Evolutionary conservation across 2,113 vertebrate species (phyloP), one percentile per base, ranked within the genome.

Genomic region (Eudyptes chrysolophus): DNA sequence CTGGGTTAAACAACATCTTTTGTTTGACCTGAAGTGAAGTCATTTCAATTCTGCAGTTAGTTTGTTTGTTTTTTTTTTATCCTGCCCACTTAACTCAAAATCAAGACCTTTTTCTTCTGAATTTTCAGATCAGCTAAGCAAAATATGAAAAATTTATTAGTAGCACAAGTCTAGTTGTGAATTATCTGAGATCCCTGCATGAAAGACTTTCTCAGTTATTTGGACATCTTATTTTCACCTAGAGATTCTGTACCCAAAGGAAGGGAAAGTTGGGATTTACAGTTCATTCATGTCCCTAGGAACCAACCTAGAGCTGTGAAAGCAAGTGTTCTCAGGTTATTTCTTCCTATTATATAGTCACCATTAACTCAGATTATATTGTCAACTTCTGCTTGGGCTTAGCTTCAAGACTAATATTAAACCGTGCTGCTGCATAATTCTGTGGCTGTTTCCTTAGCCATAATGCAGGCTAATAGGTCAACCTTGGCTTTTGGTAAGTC

Each of bases 401-500:
- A 82, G 27, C 72, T 92, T 92, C 92, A 95, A 94, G 62, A 80
- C 70, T 79, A 89, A 68, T 32, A 64, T 58, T 66, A 61, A 84
- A 51, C 42, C 58, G 26, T 32, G 16, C 13, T 80, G 38, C 72
- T 77, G 62, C 51, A 70, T 72, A 85, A 81, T 94, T 65, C 89
- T 65, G 70, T 88, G 90, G 57, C 90, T 91, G 49, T 72, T 86
- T 42, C 52, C 71, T 90, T 34, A 40, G 57, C 75, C 49, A 89
- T 94, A 93, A 89, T 32, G 46, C 89, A 92, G 89, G 34, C 65
- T 87, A 96, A 87, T n/a, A 96, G 65, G 68, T 87, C 75, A 88
- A 17, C 76, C 65, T 84, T 84, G 74, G 75, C 61, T 86, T 95
- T 97, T 87, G 44, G 60, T 80, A 94, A 54, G 62, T 72, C 62